phyloP scores from a whole-genome alignment of 1,140 invertebrate species.

The Drosophila albomicans region DNA sequence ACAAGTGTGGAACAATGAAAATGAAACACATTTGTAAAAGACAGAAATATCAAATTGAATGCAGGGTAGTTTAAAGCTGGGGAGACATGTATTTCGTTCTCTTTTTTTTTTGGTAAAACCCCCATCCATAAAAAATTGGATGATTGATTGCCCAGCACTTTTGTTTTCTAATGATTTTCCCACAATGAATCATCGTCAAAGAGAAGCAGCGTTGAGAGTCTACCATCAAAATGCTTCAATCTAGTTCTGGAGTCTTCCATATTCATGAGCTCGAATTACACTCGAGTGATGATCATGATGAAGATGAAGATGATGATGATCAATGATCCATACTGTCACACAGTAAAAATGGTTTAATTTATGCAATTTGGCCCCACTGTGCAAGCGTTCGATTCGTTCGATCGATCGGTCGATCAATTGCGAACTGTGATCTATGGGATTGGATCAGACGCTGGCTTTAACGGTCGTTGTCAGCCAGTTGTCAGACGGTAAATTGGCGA shows the following conservation, averaged over 20 bases:
- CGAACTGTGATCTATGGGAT: neutral
- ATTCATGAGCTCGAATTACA: neutral
- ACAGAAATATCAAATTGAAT: too few species aligned
- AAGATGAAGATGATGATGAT: neutral
- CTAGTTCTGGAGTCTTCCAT: neutral
- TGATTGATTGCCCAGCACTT: neutral
- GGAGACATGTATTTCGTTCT: too few species aligned
- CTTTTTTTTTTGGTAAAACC: too few species aligned
- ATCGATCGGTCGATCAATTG: slow-evolving; percentile 36
- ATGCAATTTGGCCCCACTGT: slow-evolving; percentile 29
- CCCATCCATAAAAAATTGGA: neutral
- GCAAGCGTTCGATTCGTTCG: slow-evolving; percentile 16
- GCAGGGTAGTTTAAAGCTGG: too few species aligned
- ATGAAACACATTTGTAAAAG: neutral
- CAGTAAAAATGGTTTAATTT: neutral
- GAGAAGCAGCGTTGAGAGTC: too few species aligned
- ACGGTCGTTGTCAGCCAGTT: slow-evolving; percentile 45
- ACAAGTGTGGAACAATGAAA: neutral
- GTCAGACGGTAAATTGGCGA: slow-evolving; percentile 36
- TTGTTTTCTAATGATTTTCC: slow-evolving; percentile 3
- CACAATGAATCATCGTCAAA: neutral
- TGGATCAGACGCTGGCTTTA: slow-evolving; percentile 31
- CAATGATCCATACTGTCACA: neutral
- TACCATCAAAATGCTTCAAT: neutral
- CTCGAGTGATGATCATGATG: too few species aligned